Conservation (phyloP, 2,113 vertebrate species). For the Prinia subflava region DNA sequence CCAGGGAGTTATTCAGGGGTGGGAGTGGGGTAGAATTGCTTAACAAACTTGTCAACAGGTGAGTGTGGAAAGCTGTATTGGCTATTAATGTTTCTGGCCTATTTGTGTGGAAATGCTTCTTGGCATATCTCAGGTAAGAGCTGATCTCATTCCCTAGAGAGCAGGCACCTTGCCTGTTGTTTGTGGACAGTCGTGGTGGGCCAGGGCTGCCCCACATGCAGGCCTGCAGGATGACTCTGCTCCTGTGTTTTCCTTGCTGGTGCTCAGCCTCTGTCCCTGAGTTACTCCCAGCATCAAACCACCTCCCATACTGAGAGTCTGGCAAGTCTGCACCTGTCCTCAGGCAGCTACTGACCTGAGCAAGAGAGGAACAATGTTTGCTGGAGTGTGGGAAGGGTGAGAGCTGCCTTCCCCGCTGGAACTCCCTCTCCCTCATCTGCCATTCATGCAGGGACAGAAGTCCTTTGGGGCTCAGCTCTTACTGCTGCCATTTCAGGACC, state of each 20-base stretch:
- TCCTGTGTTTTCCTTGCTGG: neutral
- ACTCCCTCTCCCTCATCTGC: neutral
- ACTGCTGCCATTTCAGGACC: neutral
- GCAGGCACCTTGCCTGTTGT: neutral
- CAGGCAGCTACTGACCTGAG: neutral
- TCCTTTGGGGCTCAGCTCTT: neutral
- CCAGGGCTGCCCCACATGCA: accelerated
- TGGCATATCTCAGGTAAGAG: neutral
- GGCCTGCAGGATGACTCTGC: neutral
- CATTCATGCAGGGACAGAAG: neutral
- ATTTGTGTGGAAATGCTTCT: neutral
- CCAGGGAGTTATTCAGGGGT: neutral
- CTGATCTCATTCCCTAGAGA: neutral
- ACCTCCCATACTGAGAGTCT: neutral
- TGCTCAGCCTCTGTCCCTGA: neutral
- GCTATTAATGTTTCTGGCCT: accelerated
- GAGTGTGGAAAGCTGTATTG: neutral
- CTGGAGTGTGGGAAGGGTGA: neutral
- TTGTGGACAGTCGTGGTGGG: neutral
- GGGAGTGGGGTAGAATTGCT: neutral
- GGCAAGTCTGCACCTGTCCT: neutral
- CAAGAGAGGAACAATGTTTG: neutral
- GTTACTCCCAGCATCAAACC: neutral
- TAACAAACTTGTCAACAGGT: neutral
- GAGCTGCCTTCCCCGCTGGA: neutral